Conservation (phyloP, 1,140 invertebrate genomes). For the Drosophila pallidifrons region DNA sequence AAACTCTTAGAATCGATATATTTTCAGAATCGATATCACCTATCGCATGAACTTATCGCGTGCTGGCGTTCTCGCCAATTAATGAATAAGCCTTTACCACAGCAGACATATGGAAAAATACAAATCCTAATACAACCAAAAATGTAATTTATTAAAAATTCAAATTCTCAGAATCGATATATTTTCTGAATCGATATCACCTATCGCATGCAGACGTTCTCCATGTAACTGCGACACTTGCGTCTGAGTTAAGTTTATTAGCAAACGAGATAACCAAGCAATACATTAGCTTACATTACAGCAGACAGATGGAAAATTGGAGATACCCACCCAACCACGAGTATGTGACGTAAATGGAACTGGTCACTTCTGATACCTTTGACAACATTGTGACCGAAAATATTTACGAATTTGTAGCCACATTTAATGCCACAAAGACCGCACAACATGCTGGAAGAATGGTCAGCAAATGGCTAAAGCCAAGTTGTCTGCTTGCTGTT, state of each 20-base stretch:
- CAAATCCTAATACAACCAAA: too few relatives aligned
- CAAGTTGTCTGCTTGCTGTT: conserved; percentile 12
- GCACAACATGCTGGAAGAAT: conserved; percentile 48
- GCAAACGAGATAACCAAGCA: too few relatives aligned
- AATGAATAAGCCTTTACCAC: neutral
- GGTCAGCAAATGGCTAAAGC: conserved; percentile 45
- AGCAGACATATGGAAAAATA: neutral
- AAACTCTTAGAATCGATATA: too few relatives aligned
- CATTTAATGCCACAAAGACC: conserved; percentile 31
- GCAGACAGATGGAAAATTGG: neutral
- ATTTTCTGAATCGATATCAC: too few relatives aligned
- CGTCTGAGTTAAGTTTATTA: too few relatives aligned
- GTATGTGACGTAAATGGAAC: neutral
- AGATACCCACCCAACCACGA: neutral
- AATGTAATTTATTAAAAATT: too few relatives aligned
- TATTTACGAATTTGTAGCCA: conserved; percentile 17
- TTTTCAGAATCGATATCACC: too few relatives aligned
- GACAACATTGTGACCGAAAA: conserved; percentile 14
- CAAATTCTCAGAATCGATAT: too few relatives aligned
- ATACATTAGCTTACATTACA: neutral
- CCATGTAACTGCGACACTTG: too few relatives aligned
- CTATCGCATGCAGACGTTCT: too few relatives aligned
- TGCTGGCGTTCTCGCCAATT: too few relatives aligned
- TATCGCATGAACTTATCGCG: too few relatives aligned
- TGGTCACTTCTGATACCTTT: conserved; percentile 4